Evolutionary conservation across 1,140 invertebrate species (phyloP), one percentile per base, ranked within the genome.

Genomic region (Ceratosolen solmsi): DNA sequence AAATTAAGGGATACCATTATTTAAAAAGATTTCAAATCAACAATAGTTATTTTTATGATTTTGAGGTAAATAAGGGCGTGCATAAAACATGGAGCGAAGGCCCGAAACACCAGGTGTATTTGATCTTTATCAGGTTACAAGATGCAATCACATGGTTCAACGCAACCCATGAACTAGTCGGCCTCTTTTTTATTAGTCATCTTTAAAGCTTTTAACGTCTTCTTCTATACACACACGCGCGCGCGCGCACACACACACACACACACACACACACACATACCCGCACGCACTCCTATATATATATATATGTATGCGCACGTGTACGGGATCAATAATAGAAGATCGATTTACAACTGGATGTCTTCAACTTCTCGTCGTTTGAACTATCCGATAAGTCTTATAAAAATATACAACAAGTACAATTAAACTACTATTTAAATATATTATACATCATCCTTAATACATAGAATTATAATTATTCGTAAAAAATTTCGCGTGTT

Each of bases 21-120:
- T 54, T 22, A 5, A 68, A 13, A n/a, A 22, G 1, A 68, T n/a
- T 68, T 0, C 20, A 11, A 68, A 11, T 8, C 4, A 68, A 38
- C 20, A 38, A 38, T 38, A 38, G 33, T 65, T 65, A 2, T 65
- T 65, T 8, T 70, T 25, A 49, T 49, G 38, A 27, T 71, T 71
- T 25, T n/a, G 7, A 49, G 22, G n/a, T 49, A 71, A 71, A 71
- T 25, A 20, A 5, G 41, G 25, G 70, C 41, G n/a, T 30, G 41
- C n/a, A 49, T 49, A 25, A 68, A 68, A 68, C n/a, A 9, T 68
- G 2, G 63, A 68, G 38, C 15, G 46, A 73, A 63, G 72, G 22
- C 54, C 72, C 63, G 63, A 75, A 58, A 83, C 73, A 85, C 85
- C 90, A 90, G 90, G 88, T 91, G 90, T 90, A 87, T 91, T 91